These are phyloP conservation scores for Nudaria mundana DNA, from an alignment of 2,888 invertebrate genomes.

Conservation along the genomic window DNA sequence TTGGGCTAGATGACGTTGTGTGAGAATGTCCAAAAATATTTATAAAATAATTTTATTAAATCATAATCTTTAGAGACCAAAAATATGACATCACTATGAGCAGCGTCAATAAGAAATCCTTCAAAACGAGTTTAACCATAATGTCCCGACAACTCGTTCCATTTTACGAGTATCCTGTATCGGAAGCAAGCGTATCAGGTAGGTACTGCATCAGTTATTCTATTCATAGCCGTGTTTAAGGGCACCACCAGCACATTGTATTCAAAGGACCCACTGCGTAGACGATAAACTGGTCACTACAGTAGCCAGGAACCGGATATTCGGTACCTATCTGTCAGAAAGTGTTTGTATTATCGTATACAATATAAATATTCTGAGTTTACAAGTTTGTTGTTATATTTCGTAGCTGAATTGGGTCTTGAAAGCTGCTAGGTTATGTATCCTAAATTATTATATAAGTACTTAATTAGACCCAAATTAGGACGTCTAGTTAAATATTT, in stretches of 20 bases:
- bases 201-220: too few species aligned
- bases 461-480: too few species aligned
- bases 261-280: neutral
- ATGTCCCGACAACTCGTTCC: slow-evolving; percentile 11
- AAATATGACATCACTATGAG: too few species aligned
- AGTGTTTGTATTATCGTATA: slow-evolving; percentile 19
- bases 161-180: slow-evolving; percentile 23
- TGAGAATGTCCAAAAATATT: too few species aligned
- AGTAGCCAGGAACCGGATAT: slow-evolving; percentile 7
- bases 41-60: too few species aligned
- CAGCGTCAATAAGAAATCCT: too few species aligned
- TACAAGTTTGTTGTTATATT: slow-evolving; percentile 6
- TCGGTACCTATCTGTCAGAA: slow-evolving; percentile 8
- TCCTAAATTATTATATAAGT: neutral
- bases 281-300: slow-evolving; percentile 1
- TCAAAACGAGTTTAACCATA: slow-evolving; percentile 1
- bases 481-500: too few species aligned
- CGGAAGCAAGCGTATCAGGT: slow-evolving; percentile 21
- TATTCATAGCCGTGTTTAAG: too few species aligned
- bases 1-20: too few species aligned
- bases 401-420: neutral
- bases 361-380: slow-evolving; percentile 23
- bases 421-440: too few species aligned
- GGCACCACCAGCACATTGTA: slow-evolving; percentile 1
- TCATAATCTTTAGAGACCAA: too few species aligned